Percentiles rank a stretch among this genome's conserved stretches.
Conservation (phyloP, 2,797 vertebrate genomes). For the Enteromius unitaeniatus region DNA sequence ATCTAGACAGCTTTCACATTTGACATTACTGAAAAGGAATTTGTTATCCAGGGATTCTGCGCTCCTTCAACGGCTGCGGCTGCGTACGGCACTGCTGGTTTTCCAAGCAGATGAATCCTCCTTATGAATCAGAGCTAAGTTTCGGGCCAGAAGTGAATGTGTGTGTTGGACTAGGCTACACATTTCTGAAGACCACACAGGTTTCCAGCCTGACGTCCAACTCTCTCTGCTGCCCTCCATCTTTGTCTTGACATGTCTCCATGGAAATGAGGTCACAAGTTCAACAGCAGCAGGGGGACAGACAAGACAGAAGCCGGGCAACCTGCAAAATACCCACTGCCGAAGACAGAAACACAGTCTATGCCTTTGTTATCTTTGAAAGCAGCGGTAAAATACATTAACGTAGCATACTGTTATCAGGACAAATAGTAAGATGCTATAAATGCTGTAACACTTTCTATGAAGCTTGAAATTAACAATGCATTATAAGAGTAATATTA, state of each 20-base stretch:
- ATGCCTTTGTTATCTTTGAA: conserved; percentile 50
- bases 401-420: not conserved
- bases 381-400: conserved; percentile 2
- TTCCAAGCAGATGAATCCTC: conserved; percentile 80
- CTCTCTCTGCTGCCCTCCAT: conserved; percentile 94
- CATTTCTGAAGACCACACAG: conserved; percentile 96
- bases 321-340: conserved; percentile 72
- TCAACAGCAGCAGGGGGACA: conserved; percentile 89
- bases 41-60: conserved; percentile 60
- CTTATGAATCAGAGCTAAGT: conserved; percentile 79
- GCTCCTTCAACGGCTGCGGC: conserved; percentile 58
- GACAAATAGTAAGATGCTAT: not conserved
- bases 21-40: conserved; percentile 64
- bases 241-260: conserved; percentile 90
- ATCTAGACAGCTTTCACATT: conserved; percentile 71
- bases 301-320: conserved; percentile 79
- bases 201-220: conserved; percentile 87
- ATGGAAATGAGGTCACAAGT: conserved; percentile 91
- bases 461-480: not conserved
- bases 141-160: conserved; percentile 78
- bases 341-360: not conserved
- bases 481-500: not conserved
- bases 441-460: not conserved
- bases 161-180: conserved; percentile 81
- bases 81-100: conserved; percentile 72